These are phyloP conservation scores for Stenotaenia linearis DNA, from an alignment of 2,888 invertebrate genomes.

Conservation along the genomic window DNA sequence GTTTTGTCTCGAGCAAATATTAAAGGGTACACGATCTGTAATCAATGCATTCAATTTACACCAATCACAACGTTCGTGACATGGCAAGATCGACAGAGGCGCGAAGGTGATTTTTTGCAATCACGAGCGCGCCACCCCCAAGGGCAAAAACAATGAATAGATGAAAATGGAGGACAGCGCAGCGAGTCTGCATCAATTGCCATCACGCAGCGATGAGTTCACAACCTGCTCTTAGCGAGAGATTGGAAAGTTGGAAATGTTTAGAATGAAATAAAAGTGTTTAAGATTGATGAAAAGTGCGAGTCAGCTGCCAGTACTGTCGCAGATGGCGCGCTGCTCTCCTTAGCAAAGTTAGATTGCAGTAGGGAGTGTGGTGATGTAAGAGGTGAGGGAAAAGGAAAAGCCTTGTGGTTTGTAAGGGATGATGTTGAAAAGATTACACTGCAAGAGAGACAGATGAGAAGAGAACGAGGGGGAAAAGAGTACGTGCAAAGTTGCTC, in stretches of 20 bases:
- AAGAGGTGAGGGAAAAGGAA: not conserved
- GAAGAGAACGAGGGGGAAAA: not conserved
- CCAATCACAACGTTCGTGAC: not conserved
- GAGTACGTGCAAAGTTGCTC: not conserved
- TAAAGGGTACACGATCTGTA: no score
- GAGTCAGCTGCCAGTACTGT: not conserved
- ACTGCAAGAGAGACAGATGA: not conserved
- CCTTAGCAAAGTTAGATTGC: not conserved
- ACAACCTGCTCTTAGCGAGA: no score
- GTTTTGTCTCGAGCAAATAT: no score
- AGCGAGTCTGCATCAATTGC: no score
- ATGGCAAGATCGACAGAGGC: not conserved
- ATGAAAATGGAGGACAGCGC: not conserved
- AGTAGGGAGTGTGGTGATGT: not conserved
- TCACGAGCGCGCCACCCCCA: not conserved
- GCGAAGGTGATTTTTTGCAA: slow-evolving; percentile 17
- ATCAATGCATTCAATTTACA: no score
- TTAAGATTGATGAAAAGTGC: not conserved
- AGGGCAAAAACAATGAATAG: slow-evolving; percentile 14
- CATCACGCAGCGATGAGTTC: no score
- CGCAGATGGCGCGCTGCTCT: not conserved
- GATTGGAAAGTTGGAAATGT: no score
- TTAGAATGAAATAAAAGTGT: not conserved
- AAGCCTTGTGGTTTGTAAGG: not conserved
- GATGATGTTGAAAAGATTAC: not conserved